Percentiles rank a stretch among this genome's conserved stretches.
These are phyloP conservation scores for Macrotus californicus DNA, from an alignment of 2,113 vertebrate genomes.

Conservation along the genomic window DNA sequence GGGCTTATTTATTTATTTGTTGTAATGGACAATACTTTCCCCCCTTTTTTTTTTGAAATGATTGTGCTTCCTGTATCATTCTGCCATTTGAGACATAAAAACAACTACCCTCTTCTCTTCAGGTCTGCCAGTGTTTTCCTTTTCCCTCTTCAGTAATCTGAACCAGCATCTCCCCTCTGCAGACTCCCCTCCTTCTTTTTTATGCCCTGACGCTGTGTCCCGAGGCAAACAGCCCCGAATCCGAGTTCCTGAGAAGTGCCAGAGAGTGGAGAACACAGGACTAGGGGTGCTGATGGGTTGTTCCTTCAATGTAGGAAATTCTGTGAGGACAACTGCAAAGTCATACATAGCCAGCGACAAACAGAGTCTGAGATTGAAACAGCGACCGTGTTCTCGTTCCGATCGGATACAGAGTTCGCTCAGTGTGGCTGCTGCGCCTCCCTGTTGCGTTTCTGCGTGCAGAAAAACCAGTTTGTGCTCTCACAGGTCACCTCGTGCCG, in stretches of 20 bases:
- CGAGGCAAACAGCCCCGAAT: not conserved
- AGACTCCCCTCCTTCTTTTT: not conserved
- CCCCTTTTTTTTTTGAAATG: not conserved
- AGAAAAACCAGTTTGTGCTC: not conserved
- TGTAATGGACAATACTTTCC: not conserved
- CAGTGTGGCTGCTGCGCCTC: not conserved
- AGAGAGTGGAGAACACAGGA: not conserved
- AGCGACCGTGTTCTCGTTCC: not conserved
- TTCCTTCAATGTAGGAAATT: slow-evolving; percentile 20
- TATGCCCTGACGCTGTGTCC: not conserved
- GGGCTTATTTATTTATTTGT: not conserved
- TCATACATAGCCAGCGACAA: not conserved
- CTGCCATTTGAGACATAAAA: not conserved
- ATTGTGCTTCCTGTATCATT: not conserved
- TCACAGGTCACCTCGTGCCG: not conserved
- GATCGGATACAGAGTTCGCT: not conserved
- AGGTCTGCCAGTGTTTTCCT: not conserved
- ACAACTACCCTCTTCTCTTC: not conserved
- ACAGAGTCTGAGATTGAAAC: not conserved
- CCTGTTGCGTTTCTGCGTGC: not conserved
- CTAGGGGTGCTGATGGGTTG: not conserved
- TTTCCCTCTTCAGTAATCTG: not conserved
- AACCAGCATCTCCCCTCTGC: not conserved
- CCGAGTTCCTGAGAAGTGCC: not conserved
- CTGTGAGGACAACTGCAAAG: not conserved